phyloP scores from a whole-genome alignment of 2,888 invertebrate species.

The Melieria crassipennis region DNA sequence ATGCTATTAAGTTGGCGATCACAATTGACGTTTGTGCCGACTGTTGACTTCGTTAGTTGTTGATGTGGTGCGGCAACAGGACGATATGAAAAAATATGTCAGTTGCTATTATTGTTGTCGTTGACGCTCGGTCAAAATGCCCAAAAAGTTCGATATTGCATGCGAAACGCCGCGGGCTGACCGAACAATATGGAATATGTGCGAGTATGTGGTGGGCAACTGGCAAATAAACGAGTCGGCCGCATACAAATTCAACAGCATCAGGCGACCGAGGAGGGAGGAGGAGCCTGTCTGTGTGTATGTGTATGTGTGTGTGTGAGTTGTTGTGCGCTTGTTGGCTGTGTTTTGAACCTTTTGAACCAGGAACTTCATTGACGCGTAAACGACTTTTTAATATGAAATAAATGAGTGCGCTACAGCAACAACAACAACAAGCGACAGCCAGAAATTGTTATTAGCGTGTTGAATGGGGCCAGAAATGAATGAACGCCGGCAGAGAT shows the following conservation, averaged over 20 bases:
- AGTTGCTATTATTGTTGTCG: background rate
- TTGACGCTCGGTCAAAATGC: background rate
- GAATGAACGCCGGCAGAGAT: too few species aligned
- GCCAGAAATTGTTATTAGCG: too few species aligned
- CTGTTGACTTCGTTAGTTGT: too few species aligned
- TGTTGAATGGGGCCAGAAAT: too few species aligned
- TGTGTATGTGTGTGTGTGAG: background rate
- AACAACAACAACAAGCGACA: too few species aligned
- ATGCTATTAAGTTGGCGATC: constrained; percentile 1
- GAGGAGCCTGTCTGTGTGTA: background rate
- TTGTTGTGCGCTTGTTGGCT: background rate
- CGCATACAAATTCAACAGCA: background rate
- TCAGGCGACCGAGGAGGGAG: background rate
- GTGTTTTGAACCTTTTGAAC: background rate
- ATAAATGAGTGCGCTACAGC: background rate
- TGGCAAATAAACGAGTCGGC: background rate
- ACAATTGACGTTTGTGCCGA: background rate
- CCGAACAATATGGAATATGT: background rate
- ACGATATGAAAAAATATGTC: background rate
- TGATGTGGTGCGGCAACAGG: background rate
- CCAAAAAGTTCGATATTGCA: too few species aligned
- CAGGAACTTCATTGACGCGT: background rate
- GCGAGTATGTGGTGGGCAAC: background rate
- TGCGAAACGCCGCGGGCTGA: background rate
- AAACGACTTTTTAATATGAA: background rate